A percentile compares a stretch with the other conserved stretches of the same genome.
Evolutionary conservation across 2,113 vertebrate genomes (phyloP).

Genomic region (Serilophus lunatus): DNA sequence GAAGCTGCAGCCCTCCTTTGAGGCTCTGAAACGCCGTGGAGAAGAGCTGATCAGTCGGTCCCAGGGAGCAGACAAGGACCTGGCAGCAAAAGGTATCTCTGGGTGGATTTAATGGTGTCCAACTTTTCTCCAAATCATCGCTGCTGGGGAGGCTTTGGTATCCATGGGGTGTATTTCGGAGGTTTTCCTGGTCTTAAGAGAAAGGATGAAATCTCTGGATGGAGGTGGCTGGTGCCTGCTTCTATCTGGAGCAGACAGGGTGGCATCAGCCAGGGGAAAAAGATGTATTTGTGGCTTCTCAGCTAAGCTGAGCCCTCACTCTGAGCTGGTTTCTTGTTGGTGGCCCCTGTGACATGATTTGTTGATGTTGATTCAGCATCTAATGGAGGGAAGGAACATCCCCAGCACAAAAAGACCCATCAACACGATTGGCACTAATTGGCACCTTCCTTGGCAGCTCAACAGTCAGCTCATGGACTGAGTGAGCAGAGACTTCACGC

Average conservation of each 20-base stretch:
- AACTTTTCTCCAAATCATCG: fast-evolving
- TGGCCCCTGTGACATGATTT: neutral
- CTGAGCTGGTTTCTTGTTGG: neutral
- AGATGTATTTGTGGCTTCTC: neutral
- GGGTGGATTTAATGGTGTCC: fast-evolving
- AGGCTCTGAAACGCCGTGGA: constrained; percentile 87
- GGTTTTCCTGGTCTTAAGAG: neutral
- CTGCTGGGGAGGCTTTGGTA: neutral
- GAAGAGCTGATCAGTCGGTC: constrained; percentile 92
- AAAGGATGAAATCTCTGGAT: neutral
- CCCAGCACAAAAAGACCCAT: neutral
- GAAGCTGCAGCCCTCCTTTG: constrained; percentile 95
- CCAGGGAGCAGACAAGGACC: constrained; percentile 84
- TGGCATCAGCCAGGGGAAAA: neutral
- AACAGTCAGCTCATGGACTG: neutral
- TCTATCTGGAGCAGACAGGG: neutral
- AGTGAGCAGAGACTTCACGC: neutral
- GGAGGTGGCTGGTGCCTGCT: neutral
- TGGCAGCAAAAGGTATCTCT: constrained; percentile 87
- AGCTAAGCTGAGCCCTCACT: neutral
- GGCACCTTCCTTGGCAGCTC: constrained; percentile 47
- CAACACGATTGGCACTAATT: constrained; percentile 4
- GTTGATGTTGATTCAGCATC: neutral
- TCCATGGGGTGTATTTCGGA: neutral
- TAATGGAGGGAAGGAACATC: neutral